Evolutionary conservation across 2,113 vertebrate species (phyloP), one percentile per base, ranked within the genome.

Genomic region (Mesocricetus auratus): DNA sequence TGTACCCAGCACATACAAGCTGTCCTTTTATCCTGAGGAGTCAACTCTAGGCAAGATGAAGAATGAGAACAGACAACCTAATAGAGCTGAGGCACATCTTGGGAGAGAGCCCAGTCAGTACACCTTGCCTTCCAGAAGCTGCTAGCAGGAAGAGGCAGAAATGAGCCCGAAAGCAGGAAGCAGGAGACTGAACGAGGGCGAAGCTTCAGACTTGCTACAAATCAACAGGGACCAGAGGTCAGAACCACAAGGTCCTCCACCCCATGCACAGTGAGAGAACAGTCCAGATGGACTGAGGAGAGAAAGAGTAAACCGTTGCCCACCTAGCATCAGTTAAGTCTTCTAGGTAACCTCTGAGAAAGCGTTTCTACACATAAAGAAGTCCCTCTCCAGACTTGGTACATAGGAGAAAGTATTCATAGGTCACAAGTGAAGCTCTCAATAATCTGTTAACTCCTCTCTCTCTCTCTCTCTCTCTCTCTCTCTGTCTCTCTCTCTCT

Each of bases 331-430:
- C 8, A 22, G 68, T 42, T 69, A 56, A 7, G 56, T 73, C 22
- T 74, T 85, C 81, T 6, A 0, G 60, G 42, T 75, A 77, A 21
- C 94, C 82, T 87, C 56, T 58, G 78, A 86, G 31, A 78, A 58
- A 85, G 53, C 47, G 60, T 22, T 75, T 71, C 66, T 93, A 64
- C 53, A 79, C 64, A 26, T 85, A 71, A 66, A 29, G 88, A 53
- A 95, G 53, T 31, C 79, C 56, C 93, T 86, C 22, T 13, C 64
- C 77, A 90, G 88, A 92, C 69, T 69, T 50, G 79, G 88, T 45
- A 74, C 2, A 17, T 11, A 71, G 36, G 6, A 82, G n/a, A 42
- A 26, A 36, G 33, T n/a, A 31, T 45, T 74, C 50, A 5, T 11
- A 1, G 94, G 45, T 79, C 66, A 45, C 47, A 90, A 60, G 71